A percentile compares a stretch with the other conserved stretches of the same genome.
Conservation (phyloP, 2,113 vertebrate genomes). For the Nibea albiflora region DNA sequence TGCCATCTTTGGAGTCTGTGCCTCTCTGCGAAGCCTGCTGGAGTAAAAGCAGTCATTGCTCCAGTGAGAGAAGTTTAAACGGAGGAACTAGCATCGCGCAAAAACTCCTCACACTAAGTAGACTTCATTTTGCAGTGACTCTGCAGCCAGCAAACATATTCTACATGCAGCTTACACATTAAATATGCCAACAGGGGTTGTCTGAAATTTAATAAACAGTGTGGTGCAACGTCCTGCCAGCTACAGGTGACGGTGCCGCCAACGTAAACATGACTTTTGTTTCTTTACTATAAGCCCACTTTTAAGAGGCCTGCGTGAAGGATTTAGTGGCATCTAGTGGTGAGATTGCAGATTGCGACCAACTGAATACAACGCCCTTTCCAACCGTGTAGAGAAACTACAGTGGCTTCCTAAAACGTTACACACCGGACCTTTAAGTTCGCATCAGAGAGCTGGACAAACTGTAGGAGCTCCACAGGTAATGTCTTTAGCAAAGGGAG, state of each 20-base stretch:
- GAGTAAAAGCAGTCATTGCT: slow-evolving; percentile 22
- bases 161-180: slow-evolving; percentile 4
- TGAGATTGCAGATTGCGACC: too few relatives aligned
- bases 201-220: too few relatives aligned
- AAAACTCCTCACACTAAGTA: slow-evolving; percentile 22
- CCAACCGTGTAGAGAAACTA: too few relatives aligned
- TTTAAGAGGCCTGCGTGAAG: background rate
- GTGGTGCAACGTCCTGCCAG: background rate
- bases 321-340: too few relatives aligned
- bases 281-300: background rate
- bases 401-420: too few relatives aligned
- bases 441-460: background rate
- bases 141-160: background rate
- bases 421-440: background rate
- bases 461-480: background rate
- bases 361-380: too few relatives aligned
- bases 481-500: background rate
- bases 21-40: background rate
- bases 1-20: slow-evolving; percentile 8
- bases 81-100: slow-evolving; percentile 20
- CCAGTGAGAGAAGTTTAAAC: slow-evolving; percentile 21
- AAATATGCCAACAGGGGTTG: background rate
- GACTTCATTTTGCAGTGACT: slow-evolving; percentile 1
- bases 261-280: background rate
- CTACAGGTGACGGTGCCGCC: background rate